phyloP scores from a whole-genome alignment of 2,888 invertebrate species.

The Drosophila koepferae region DNA sequence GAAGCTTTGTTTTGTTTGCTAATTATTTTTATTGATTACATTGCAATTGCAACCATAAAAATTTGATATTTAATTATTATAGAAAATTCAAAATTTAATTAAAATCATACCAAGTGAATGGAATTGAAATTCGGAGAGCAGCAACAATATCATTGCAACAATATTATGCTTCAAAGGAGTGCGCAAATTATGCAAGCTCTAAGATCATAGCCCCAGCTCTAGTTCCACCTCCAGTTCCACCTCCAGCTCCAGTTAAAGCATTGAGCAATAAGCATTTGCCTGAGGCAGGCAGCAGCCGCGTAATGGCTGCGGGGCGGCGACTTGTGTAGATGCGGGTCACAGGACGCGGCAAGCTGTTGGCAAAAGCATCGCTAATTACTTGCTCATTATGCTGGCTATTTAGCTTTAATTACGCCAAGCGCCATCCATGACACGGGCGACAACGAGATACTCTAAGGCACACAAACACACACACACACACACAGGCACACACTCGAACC shows the following conservation, averaged over 20 bases:
- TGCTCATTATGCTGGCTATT: conserved; percentile 82
- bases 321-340: conserved; percentile 7
- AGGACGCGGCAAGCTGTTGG: conserved; percentile 58
- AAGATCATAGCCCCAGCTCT: conserved; percentile 21
- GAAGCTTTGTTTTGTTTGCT: not conserved
- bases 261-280: conserved; percentile 27
- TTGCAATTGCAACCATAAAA: no score
- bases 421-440: conserved; percentile 70
- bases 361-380: conserved; percentile 79
- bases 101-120: not conserved
- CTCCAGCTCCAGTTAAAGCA: not conserved
- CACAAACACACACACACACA: conserved; percentile 19
- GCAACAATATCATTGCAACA: not conserved
- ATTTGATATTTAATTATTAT: not conserved
- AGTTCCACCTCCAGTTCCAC: not conserved
- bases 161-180: conserved; percentile 9
- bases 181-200: conserved; percentile 42
- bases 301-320: conserved; percentile 15
- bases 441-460: conserved; percentile 47
- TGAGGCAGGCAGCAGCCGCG: conserved; percentile 3
- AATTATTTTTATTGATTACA: not conserved
- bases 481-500: conserved; percentile 43
- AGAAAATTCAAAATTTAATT: not conserved
- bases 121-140: not conserved
- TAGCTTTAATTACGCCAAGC: conserved; percentile 80